Conservation (phyloP, 2,888 invertebrate species). For the Lasioglossum morio region DNA sequence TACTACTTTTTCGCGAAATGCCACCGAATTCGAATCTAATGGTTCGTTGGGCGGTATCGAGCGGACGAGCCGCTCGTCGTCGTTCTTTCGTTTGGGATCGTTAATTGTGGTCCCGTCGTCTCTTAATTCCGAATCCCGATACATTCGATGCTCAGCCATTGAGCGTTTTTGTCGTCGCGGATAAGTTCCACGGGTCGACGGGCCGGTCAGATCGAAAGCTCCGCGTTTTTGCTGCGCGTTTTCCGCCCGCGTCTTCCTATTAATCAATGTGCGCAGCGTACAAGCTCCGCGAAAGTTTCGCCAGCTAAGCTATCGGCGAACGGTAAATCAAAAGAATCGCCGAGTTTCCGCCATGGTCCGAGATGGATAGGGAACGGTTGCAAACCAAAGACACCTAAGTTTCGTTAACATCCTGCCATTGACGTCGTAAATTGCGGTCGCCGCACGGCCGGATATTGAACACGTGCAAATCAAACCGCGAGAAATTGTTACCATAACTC, state of each 20-base stretch:
- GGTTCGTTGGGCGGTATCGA: constrained; percentile 20
- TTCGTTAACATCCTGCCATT: not conserved
- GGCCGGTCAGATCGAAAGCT: not conserved
- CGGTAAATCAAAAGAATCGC: constrained; percentile 62
- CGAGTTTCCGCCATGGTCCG: not conserved
- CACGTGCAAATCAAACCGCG: not conserved
- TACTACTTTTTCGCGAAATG: not conserved
- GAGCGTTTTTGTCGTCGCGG: constrained; percentile 14
- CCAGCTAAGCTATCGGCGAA: constrained; percentile 15
- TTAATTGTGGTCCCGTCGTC: constrained; percentile 18
- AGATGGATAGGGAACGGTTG: not conserved
- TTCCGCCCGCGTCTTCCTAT: constrained; percentile 22
- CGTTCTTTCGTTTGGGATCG: not conserved
- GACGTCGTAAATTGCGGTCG: not conserved
- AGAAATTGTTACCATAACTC: constrained; percentile 11
- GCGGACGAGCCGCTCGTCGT: not conserved
- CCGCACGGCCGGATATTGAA: not conserved
- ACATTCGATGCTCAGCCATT: not conserved
- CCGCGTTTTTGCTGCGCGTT: constrained; percentile 22
- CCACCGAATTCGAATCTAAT: constrained; percentile 1
- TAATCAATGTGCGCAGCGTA: constrained; percentile 29
- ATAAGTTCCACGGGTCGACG: constrained; percentile 7
- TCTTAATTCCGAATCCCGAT: constrained; percentile 6
- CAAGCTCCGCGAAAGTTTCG: constrained; percentile 17
- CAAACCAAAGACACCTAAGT: constrained; percentile 3